These are phyloP conservation scores for Thaleichthys pacificus DNA, from an alignment of 2,797 vertebrate genomes.

Conservation along the genomic window DNA sequence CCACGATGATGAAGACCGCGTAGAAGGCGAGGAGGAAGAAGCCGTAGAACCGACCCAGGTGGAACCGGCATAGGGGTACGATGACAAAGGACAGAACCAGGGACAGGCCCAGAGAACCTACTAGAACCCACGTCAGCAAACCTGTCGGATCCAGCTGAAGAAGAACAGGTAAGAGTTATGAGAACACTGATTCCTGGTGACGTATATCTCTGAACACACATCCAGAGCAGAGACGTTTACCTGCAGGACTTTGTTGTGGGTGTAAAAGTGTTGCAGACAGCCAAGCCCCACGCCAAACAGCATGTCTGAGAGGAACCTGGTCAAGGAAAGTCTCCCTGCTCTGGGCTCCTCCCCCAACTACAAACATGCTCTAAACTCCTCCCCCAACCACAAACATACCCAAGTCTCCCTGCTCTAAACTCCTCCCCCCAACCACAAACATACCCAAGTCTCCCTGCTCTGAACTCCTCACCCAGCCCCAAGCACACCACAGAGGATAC, in stretches of 20 bases:
- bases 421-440: background rate
- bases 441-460: background rate
- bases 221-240: slow-evolving; percentile 63
- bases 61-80: slow-evolving; percentile 85
- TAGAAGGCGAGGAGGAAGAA: slow-evolving; percentile 86
- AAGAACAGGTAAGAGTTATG: slow-evolving; percentile 39
- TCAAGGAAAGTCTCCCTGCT: slow-evolving; percentile 58
- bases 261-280: slow-evolving; percentile 81
- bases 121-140: slow-evolving; percentile 88
- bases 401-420: background rate
- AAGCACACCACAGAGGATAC: slow-evolving; percentile 82
- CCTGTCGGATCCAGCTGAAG: slow-evolving; percentile 84
- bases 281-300: slow-evolving; percentile 92
- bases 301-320: slow-evolving; percentile 78
- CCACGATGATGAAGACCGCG: slow-evolving; percentile 80
- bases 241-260: slow-evolving; percentile 72
- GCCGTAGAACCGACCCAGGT: slow-evolving; percentile 77
- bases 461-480: background rate
- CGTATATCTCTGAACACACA: too few relatives aligned
- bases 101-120: slow-evolving; percentile 86
- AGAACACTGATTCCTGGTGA: background rate
- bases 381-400: background rate
- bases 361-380: background rate
- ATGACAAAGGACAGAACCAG: slow-evolving; percentile 86
- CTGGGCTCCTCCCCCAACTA: background rate